A percentile compares a stretch with the other conserved stretches of the same genome.
Evolutionary conservation across 2,888 invertebrate species (phyloP).

Genomic region (Agrochola lota): DNA sequence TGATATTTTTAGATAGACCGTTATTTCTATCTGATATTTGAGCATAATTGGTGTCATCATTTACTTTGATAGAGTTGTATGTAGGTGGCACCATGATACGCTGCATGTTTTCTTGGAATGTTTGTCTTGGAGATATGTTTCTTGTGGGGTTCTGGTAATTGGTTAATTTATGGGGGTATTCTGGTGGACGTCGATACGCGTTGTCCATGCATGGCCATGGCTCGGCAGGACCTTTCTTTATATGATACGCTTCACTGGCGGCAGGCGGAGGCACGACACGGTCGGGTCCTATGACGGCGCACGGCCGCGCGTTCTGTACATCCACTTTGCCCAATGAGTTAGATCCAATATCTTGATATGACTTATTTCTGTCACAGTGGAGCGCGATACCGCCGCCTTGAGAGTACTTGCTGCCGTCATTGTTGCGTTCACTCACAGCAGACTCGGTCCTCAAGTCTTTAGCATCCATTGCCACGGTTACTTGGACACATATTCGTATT

Average conservation of each 20-base stretch:
- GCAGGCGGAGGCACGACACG: slow-evolving; percentile 81
- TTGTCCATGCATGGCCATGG: slow-evolving; percentile 81
- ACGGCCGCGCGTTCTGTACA: slow-evolving; percentile 82
- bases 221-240: slow-evolving; percentile 80
- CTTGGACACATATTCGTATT: slow-evolving; percentile 75
- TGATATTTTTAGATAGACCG: slow-evolving; percentile 77
- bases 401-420: slow-evolving; percentile 85
- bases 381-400: slow-evolving; percentile 77
- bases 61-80: slow-evolving; percentile 80
- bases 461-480: slow-evolving; percentile 85
- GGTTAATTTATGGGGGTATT: slow-evolving; percentile 81
- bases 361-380: slow-evolving; percentile 81
- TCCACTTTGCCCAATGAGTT: slow-evolving; percentile 85
- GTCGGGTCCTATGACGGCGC: slow-evolving; percentile 89
- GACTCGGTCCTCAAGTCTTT: slow-evolving; percentile 84
- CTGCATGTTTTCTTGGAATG: slow-evolving; percentile 90
- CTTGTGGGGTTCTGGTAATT: slow-evolving; percentile 82
- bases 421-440: slow-evolving; percentile 81
- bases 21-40: slow-evolving; percentile 73
- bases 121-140: slow-evolving; percentile 90
- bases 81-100: slow-evolving; percentile 87
- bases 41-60: slow-evolving; percentile 78
- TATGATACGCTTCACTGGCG: slow-evolving; percentile 74
- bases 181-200: slow-evolving; percentile 81
- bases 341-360: slow-evolving; percentile 83